phyloP scores from a whole-genome alignment of 2,797 vertebrate genomes.

The Sparus aurata region DNA sequence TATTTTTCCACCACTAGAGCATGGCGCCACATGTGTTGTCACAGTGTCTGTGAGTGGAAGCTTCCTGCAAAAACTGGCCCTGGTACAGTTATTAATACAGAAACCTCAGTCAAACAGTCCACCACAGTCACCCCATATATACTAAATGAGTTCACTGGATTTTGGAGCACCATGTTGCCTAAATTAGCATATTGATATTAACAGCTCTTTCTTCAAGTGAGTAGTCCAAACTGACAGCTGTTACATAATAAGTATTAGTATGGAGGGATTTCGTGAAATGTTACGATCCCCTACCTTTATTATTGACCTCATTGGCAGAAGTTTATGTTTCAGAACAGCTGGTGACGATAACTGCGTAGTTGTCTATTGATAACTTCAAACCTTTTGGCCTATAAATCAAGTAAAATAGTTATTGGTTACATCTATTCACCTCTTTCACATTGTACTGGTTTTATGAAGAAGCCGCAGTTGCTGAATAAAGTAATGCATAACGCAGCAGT shows the following conservation, averaged over 20 bases:
- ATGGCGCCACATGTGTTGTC: not conserved
- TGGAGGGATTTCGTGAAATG: not conserved
- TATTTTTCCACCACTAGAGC: not conserved
- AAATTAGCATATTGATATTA: conserved; percentile 1
- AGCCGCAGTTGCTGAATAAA: not conserved
- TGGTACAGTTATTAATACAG: not conserved
- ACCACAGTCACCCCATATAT: no score
- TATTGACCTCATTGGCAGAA: not conserved
- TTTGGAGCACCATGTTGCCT: not conserved
- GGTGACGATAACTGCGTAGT: not conserved
- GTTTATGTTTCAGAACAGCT: not conserved
- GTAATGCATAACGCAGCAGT: not conserved
- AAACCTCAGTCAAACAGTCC: not conserved
- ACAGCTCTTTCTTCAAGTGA: not conserved
- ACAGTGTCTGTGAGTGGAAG: not conserved
- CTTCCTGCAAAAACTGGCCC: not conserved
- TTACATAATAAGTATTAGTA: not conserved
- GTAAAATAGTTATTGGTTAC: not conserved
- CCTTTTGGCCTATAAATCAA: not conserved
- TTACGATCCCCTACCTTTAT: not conserved
- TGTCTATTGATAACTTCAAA: not conserved
- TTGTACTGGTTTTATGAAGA: not conserved
- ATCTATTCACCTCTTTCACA: not conserved
- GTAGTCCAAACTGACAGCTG: not conserved
- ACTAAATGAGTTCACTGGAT: not conserved